These are phyloP conservation scores for Leptinotarsa rubiginosa DNA, from an alignment of 2,888 invertebrate genomes.

Conservation along the genomic window DNA sequence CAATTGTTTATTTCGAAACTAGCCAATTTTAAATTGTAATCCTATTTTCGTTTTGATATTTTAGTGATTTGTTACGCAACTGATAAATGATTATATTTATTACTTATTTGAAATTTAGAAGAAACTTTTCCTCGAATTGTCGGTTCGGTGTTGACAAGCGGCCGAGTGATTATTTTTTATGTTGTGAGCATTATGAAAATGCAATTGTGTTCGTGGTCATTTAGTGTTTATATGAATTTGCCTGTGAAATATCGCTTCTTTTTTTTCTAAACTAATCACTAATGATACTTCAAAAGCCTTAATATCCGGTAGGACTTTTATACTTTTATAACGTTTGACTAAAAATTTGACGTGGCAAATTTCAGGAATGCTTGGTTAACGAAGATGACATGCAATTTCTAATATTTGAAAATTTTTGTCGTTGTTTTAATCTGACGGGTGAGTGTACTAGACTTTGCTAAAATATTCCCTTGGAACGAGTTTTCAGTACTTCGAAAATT, in stretches of 20 bases:
- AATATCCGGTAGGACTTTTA: conserved; percentile 53
- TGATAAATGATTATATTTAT: conserved; percentile 45
- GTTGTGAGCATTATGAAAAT: conserved; percentile 22
- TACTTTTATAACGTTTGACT: conserved; percentile 52
- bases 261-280: conserved; percentile 35
- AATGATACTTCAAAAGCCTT: conserved; percentile 40
- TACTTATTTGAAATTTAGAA: conserved; percentile 28
- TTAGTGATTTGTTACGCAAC: conserved; percentile 49
- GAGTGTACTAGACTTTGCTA: neutral
- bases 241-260: conserved; percentile 25
- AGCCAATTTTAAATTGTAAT: conserved; percentile 40
- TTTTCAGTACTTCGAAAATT: no score
- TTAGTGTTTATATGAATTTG: conserved; percentile 25
- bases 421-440: neutral
- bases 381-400: neutral
- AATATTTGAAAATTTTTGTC: neutral
- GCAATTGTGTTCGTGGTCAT: conserved; percentile 25
- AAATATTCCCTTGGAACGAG: neutral
- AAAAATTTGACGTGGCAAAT: conserved; percentile 30
- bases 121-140: conserved; percentile 31
- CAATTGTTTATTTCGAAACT: conserved; percentile 33
- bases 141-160: conserved; percentile 25
- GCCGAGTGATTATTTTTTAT: conserved; percentile 12
- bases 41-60: conserved; percentile 50
- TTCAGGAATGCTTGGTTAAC: neutral